A percentile compares a stretch with the other conserved stretches of the same genome.
Conservation (phyloP, 1,140 invertebrate genomes). For the Drosophila watanabei region DNA sequence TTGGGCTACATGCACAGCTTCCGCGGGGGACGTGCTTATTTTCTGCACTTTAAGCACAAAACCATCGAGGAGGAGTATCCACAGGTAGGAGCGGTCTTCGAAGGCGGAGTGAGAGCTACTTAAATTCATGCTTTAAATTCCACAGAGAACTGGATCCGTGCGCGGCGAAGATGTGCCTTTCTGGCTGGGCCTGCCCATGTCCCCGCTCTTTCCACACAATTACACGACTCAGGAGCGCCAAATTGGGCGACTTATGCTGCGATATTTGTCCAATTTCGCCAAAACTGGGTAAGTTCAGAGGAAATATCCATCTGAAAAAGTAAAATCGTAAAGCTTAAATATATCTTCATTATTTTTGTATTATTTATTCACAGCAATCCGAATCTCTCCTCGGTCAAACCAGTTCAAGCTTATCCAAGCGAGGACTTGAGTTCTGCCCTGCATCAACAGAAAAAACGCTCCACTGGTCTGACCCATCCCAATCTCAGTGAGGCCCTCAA, state of each 20-base stretch:
- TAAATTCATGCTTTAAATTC: background rate
- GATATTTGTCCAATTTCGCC: constrained; percentile 94
- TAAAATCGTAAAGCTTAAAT: background rate
- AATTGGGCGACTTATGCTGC: constrained; percentile 91
- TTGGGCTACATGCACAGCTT: constrained; percentile 93
- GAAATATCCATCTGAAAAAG: background rate
- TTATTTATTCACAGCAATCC: constrained; percentile 62
- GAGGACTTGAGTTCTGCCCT: constrained; percentile 9
- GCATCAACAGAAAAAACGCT: constrained; percentile 59
- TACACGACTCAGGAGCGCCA: constrained; percentile 90
- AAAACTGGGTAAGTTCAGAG: constrained; percentile 89
- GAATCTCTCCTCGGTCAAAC: constrained; percentile 58
- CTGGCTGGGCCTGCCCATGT: constrained; percentile 95
- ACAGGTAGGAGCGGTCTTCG: constrained; percentile 87
- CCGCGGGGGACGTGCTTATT: constrained; percentile 92
- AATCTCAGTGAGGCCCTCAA: constrained; percentile 58
- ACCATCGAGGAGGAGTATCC: constrained; percentile 91
- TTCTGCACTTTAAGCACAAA: constrained; percentile 95
- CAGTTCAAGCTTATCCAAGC: constrained; percentile 9
- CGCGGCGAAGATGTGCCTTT: constrained; percentile 98
- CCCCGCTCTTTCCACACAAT: constrained; percentile 89
- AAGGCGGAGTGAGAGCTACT: background rate
- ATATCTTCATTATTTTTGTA: background rate
- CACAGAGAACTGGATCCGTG: constrained; percentile 91
- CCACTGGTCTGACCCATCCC: constrained; percentile 20